A percentile compares a stretch with the other conserved stretches of the same genome.
Evolutionary conservation across 2,113 vertebrate genomes (phyloP).

Genomic region (Cyanoderma ruficeps): DNA sequence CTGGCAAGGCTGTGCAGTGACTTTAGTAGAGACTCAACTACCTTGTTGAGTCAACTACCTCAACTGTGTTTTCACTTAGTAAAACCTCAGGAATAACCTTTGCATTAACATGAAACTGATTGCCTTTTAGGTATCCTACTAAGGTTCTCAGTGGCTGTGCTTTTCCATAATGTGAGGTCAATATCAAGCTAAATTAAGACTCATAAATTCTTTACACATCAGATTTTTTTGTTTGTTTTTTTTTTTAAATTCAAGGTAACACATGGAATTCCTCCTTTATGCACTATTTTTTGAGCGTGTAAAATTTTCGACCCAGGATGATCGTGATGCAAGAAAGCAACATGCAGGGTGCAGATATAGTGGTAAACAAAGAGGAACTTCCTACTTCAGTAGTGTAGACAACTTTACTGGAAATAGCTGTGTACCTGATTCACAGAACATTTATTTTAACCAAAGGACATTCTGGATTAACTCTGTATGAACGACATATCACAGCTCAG

Average conservation of each 20-base stretch:
- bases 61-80: background rate
- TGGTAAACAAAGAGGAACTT: conserved; percentile 71
- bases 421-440: conserved; percentile 60
- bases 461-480: conserved; percentile 44
- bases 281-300: background rate
- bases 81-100: conserved; percentile 14
- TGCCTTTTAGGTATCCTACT: conserved; percentile 3
- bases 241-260: conserved; percentile 2
- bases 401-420: conserved; percentile 50
- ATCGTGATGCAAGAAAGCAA: conserved; percentile 46
- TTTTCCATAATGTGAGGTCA: conserved; percentile 6
- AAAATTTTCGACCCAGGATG: conserved; percentile 11
- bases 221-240: background rate
- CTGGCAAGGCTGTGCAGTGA: background rate
- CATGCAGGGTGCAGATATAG: conserved; percentile 50
- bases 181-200: background rate
- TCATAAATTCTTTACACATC: background rate
- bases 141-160: conserved; percentile 34
- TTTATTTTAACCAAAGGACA: conserved; percentile 52
- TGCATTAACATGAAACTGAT: conserved; percentile 29
- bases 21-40: background rate
- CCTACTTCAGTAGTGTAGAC: conserved; percentile 77
- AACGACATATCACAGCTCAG: conserved; percentile 9
- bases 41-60: background rate
- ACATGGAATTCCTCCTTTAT: background rate